Conservation (phyloP, 2,113 vertebrate genomes). For the Catagonus wagneri region DNA sequence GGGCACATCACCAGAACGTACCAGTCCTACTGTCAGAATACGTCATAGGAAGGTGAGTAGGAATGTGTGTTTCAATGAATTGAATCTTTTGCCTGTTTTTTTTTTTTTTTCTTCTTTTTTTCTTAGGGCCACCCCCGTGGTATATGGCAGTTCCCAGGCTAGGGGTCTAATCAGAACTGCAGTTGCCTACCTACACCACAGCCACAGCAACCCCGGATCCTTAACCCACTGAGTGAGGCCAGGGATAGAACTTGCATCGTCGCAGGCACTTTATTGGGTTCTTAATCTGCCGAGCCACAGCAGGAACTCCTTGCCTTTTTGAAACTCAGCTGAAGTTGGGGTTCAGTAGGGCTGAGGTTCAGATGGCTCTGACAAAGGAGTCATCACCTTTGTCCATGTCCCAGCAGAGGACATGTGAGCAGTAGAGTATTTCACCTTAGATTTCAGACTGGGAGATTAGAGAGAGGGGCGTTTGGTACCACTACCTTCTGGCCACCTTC, state of each 20-base stretch:
- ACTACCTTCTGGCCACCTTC: neutral
- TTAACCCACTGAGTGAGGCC: too few relatives aligned
- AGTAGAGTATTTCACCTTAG: neutral
- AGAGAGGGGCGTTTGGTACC: neutral
- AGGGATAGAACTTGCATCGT: too few relatives aligned
- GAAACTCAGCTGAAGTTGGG: neutral
- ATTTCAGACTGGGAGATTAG: neutral
- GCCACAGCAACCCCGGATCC: too few relatives aligned
- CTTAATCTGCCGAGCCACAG: too few relatives aligned
- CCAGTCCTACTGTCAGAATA: neutral
- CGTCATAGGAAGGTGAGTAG: neutral
- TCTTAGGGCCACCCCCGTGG: too few relatives aligned
- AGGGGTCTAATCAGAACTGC: too few relatives aligned
- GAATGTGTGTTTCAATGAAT: neutral
- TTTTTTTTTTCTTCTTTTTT: too few relatives aligned
- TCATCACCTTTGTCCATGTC: neutral
- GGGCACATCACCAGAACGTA: neutral
- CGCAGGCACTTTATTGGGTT: too few relatives aligned
- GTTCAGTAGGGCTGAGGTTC: neutral
- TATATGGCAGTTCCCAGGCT: too few relatives aligned
- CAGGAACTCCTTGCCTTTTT: neutral
- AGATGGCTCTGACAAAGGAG: neutral
- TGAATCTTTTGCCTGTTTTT: neutral
- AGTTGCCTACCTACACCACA: too few relatives aligned
- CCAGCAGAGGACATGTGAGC: neutral